Evolutionary conservation across 30 jellyfish, hydroid and myxozoan species (phyloP), one percentile per base, ranked within the genome.

Genomic region (Hydra vulgaris): DNA sequence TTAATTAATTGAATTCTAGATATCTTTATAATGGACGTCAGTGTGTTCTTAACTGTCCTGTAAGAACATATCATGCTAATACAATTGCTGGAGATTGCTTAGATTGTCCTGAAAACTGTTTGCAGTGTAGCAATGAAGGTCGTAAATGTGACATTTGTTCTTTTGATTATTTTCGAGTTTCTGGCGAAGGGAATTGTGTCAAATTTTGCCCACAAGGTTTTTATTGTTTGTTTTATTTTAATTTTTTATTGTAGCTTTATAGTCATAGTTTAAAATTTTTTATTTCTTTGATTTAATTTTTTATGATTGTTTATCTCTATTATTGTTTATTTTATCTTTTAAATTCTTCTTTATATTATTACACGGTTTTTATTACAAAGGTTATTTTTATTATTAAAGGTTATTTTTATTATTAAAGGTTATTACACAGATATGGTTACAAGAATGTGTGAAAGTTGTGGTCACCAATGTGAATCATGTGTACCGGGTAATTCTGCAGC

Each of bases 361-460:
- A n/a, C n/a, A n/a, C n/a, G n/a, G n/a, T n/a, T n/a, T n/a, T n/a
- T n/a, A n/a, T n/a, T n/a, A n/a, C n/a, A n/a, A n/a, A n/a, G n/a
- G n/a, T n/a, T n/a, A n/a, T n/a, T n/a, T n/a, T n/a, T n/a, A n/a
- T n/a, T n/a, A n/a, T n/a, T n/a, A 15, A 21, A 19, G 7, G 5
- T 23, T 5, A 15, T 8, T 21, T 21, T 3, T 3, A 19, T 69
- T 73, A 8, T 66, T 78, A 17, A 15, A 78, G 85, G 85, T 18
- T 85, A 85, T 85, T 85, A 83, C 55, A 87, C 95, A 23, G 95
- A 89, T 71, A 76, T 68, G 18, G 26, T 82, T 26, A 78, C 80
- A 21, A 91, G 97, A 0, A 79, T 81, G n/a, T 89, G 97, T 75
- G 94, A 85, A 70, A 92, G 89, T 7, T 89, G 97, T 72, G 91